Conservation (phyloP, 2,888 invertebrate species). For the Polylopha cassiicola region DNA sequence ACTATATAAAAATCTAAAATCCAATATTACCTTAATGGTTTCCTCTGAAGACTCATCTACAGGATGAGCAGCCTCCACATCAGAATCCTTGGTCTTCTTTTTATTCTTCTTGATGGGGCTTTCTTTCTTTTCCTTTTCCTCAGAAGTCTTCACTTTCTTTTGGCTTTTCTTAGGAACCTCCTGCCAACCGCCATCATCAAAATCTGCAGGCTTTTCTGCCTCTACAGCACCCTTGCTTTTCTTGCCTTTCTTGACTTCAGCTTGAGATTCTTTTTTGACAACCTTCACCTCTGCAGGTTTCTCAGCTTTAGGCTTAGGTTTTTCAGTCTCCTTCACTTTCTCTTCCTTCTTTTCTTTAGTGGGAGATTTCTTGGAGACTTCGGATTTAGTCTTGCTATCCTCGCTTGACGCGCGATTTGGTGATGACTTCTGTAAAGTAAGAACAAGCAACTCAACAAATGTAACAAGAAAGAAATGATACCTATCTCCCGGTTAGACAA, state of each 20-base stretch:
- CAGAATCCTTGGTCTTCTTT: constrained; percentile 62
- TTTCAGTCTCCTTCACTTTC: constrained; percentile 70
- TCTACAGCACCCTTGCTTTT: constrained; percentile 73
- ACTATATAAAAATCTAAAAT: background rate
- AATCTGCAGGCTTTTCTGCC: constrained; percentile 82
- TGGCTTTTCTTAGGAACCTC: constrained; percentile 82
- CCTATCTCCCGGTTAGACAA: constrained; percentile 40
- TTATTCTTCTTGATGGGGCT: constrained; percentile 71
- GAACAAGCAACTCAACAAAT: constrained; percentile 8
- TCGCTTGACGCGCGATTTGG: constrained; percentile 78
- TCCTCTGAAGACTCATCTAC: constrained; percentile 53
- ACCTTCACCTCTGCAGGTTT: constrained; percentile 51
- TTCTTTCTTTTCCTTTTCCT: constrained; percentile 74
- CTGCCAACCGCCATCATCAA: constrained; percentile 87
- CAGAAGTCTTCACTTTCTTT: constrained; percentile 80
- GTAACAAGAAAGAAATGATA: constrained; percentile 23
- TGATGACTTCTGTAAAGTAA: constrained; percentile 74
- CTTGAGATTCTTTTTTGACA: constrained; percentile 60
- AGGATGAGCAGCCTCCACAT: constrained; percentile 50
- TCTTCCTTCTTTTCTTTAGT: constrained; percentile 77
- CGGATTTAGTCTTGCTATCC: constrained; percentile 78
- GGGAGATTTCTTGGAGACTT: constrained; percentile 76
- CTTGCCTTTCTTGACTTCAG: constrained; percentile 76
- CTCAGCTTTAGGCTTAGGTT: constrained; percentile 63
- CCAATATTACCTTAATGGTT: constrained; percentile 55